Base-by-base conservation (phyloP, 2,888 invertebrate genomes). In the Cremastinae sp. region DNA sequence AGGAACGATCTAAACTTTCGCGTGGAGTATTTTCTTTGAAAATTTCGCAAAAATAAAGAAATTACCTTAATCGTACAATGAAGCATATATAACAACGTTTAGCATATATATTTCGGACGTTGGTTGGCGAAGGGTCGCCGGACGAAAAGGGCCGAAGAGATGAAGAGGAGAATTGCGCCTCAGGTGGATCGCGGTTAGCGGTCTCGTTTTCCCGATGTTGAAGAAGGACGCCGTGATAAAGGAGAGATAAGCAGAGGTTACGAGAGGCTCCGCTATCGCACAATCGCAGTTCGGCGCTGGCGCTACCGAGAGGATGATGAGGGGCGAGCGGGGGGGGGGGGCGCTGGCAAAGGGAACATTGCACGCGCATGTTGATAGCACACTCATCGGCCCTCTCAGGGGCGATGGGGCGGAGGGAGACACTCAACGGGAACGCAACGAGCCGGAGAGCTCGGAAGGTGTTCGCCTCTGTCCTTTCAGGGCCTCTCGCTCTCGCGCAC, bases 401-500 rank as follows among this genome's bases (percentile, higher is more conserved):
- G 16, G 41, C 41, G 41, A 16, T 28, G 28, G 54, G 49, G 14
- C 56, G 54, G 34, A 34, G 49, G 61, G 61, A 66, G 75, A 58
- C 45, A 68, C 36, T 38, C 36, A 77, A 69, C 47, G 56, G 75
- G 47, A 58, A 74, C 49, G 68, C 65, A 68, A 51, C 43, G 58
- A 71, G 51, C 49, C 38, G 61, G 66, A 72, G 53, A 56, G 56
- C 74, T 70, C 49, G 61, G 58, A 65, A 75, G 59, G 68, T 71
- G 71, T 56, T 34, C 22, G 54, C 61, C 54, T 9, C 45, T 58
- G 71, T 12, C 65, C 54, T 53, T 51, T 66, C 59, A 47, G 20
- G 41, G n/a, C 18, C 45, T 72, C 49, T 38, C 47, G 54, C 43
- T 69, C 62, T 59, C 18, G 51, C 62, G 69, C 59, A 64, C 69